phyloP scores from a whole-genome alignment of 2,113 vertebrate species.

The Gallinago paraguaiae region DNA sequence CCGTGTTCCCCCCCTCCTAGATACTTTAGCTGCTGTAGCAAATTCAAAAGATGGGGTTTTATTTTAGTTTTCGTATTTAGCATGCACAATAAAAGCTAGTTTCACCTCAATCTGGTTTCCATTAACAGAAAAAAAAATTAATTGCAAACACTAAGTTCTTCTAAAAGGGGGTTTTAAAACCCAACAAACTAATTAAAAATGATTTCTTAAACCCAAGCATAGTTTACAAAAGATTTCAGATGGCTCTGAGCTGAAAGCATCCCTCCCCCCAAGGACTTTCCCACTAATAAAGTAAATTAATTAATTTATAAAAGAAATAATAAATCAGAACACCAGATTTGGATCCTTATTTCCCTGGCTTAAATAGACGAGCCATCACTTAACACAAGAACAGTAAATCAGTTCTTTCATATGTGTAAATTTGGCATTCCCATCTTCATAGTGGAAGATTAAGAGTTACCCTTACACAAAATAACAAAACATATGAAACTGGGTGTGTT shows the following conservation, averaged over 20 bases:
- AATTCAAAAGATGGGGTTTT: not conserved
- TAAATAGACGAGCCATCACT: not conserved
- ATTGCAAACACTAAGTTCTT: not conserved
- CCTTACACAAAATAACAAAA: not conserved
- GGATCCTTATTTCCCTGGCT: not conserved
- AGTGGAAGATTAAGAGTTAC: not conserved
- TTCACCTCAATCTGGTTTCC: not conserved
- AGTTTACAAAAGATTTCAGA: not conserved
- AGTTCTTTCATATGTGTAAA: not conserved
- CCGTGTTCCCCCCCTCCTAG: not conserved
- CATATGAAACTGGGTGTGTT: not conserved
- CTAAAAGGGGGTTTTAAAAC: not conserved
- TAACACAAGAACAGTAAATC: not conserved
- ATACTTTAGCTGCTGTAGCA: not conserved
- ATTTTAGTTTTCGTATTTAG: not conserved
- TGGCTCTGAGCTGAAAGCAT: not conserved
- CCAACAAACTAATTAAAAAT: not conserved
- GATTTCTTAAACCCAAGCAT: not conserved
- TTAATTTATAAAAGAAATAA: not conserved
- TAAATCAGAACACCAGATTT: not conserved
- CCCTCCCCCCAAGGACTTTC: rapidly evolving
- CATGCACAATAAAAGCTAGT: not conserved
- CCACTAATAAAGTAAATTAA: not conserved
- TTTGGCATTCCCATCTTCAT: not conserved
- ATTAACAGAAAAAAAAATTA: not conserved